These are phyloP conservation scores for Cephalopholis sonnerati DNA, from an alignment of 2,113 vertebrate genomes.

Conservation along the genomic window DNA sequence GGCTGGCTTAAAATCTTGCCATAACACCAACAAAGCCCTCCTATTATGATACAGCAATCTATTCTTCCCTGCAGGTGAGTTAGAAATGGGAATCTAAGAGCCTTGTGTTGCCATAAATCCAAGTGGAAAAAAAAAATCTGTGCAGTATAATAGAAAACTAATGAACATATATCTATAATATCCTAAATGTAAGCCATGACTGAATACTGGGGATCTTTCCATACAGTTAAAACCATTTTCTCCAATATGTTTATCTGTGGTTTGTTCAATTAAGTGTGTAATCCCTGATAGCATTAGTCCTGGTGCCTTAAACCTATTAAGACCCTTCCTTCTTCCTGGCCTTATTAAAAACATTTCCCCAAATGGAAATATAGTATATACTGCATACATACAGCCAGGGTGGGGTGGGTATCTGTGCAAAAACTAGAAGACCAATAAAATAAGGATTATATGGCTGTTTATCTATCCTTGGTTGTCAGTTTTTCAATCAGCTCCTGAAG, in stretches of 20 bases:
- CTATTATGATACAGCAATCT: conserved; percentile 22
- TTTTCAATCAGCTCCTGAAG: conserved; percentile 98
- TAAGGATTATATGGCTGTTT: conserved; percentile 73
- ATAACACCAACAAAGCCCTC: conserved; percentile 13
- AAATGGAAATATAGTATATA: conserved; percentile 80
- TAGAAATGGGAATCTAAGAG: conserved; percentile 30
- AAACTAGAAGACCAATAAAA: conserved; percentile 76
- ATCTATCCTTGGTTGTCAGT: conserved; percentile 97
- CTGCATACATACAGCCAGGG: conserved; percentile 81
- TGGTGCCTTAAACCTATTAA: conserved; percentile 75
- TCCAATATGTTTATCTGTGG: conserved; percentile 57
- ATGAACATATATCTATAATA: conserved; percentile 31
- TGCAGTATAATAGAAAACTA: conserved; percentile 54
- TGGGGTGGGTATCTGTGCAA: conserved; percentile 80
- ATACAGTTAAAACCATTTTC: conserved; percentile 45
- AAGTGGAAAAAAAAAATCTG: conserved; percentile 27
- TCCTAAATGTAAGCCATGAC: conserved; percentile 41
- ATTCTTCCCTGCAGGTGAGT: conserved; percentile 25
- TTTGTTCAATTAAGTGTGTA: conserved; percentile 63
- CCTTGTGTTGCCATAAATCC: conserved; percentile 24
- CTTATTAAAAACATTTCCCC: conserved; percentile 77
- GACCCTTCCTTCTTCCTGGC: conserved; percentile 73
- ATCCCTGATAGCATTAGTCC: conserved; percentile 77
- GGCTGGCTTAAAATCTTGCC: conserved; percentile 26
- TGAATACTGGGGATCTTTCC: conserved; percentile 56